phyloP scores from a whole-genome alignment of 1,140 invertebrate genomes.

The Asobara japonica region DNA sequence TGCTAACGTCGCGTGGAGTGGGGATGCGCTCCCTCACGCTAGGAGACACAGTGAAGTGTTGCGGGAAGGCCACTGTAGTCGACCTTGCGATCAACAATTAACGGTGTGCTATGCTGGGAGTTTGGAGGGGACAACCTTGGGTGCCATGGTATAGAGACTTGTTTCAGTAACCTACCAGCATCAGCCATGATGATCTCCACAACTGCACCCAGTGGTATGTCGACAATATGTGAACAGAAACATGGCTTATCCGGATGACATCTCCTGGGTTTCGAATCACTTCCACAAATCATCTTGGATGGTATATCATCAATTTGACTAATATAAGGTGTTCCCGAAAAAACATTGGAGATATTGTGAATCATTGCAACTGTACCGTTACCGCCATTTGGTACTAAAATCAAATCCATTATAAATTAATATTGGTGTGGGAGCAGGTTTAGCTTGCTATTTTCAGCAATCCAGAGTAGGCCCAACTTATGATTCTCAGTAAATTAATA shows the following conservation, averaged over 20 bases:
- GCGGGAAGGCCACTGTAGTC: too few relatives aligned
- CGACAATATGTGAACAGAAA: conserved; percentile 8
- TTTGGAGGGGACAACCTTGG: too few relatives aligned
- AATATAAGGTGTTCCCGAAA: conserved; percentile 6
- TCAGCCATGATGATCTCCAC: conserved; percentile 68
- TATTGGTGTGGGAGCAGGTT: neutral
- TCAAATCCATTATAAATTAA: neutral
- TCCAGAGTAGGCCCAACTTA: too few relatives aligned
- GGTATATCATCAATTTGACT: conserved; percentile 19
- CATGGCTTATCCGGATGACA: neutral
- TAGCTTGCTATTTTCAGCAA: neutral
- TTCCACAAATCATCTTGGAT: neutral
- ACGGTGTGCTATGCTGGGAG: too few relatives aligned
- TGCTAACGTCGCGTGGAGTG: too few relatives aligned
- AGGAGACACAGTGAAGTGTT: too few relatives aligned
- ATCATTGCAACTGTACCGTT: neutral
- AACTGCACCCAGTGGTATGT: conserved; percentile 15
- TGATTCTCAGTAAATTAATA: too few relatives aligned
- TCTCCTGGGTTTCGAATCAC: neutral
- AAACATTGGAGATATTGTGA: conserved; percentile 13
- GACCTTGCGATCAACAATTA: too few relatives aligned
- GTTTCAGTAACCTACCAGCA: conserved; percentile 58
- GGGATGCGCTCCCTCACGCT: too few relatives aligned
- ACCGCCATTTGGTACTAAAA: neutral
- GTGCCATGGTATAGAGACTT: neutral